Percentiles rank a stretch among this genome's conserved stretches.
phyloP scores from a whole-genome alignment of 1,140 invertebrate species.

The Aleiodes sp. region DNA sequence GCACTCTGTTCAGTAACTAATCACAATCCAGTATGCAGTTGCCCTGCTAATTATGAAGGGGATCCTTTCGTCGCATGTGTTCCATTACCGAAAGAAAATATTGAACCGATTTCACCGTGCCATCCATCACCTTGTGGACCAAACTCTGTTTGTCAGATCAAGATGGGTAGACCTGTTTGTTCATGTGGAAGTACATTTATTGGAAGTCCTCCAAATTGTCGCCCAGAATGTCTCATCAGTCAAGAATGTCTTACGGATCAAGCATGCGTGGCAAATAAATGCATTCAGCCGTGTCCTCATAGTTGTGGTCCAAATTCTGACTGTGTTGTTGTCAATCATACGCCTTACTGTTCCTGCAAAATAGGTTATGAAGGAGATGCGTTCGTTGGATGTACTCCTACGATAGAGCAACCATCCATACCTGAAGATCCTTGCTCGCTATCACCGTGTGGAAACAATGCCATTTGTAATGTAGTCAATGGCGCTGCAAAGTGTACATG shows the following conservation, averaged over 20 bases:
- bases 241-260: conserved; percentile 78
- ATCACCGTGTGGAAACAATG: conserved; percentile 85
- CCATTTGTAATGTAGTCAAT: conserved; percentile 76
- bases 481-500: conserved; percentile 79
- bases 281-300: conserved; percentile 77
- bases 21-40: conserved; percentile 85
- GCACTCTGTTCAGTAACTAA: conserved; percentile 81
- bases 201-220: conserved; percentile 77
- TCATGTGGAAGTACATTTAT: conserved; percentile 81
- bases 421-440: conserved; percentile 76
- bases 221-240: conserved; percentile 79
- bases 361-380: conserved; percentile 83
- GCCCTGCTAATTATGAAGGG: conserved; percentile 76
- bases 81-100: conserved; percentile 58
- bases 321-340: conserved; percentile 84
- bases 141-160: conserved; percentile 85
- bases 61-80: conserved; percentile 83
- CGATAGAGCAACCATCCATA: conserved; percentile 51
- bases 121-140: conserved; percentile 84
- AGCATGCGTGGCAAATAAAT: conserved; percentile 84
- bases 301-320: conserved; percentile 82
- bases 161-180: conserved; percentile 79
- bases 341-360: conserved; percentile 81
- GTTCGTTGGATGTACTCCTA: conserved; percentile 77
- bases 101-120: conserved; percentile 70